phyloP scores from a whole-genome alignment of 2,888 invertebrate genomes.

The Athripsodes cinereus region DNA sequence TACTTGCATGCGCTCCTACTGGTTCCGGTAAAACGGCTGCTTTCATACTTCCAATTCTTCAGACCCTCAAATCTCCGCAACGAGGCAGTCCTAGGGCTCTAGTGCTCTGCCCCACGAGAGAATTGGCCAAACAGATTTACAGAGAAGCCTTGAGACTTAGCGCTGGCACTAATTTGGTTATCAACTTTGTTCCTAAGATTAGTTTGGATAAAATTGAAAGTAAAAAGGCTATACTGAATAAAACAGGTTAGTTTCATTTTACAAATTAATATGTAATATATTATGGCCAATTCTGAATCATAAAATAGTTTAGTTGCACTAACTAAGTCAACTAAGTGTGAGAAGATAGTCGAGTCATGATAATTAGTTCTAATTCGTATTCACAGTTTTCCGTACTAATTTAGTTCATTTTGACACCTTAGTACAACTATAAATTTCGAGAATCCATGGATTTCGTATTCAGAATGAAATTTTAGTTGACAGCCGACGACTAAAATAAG shows the following conservation, averaged over 20 bases:
- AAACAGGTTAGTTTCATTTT: conserved; percentile 24
- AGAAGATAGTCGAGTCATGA: too few relatives aligned
- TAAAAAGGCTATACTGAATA: conserved; percentile 21
- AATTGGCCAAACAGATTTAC: conserved; percentile 87
- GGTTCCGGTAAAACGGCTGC: conserved; percentile 97
- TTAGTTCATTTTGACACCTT: too few relatives aligned
- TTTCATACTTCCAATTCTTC: conserved; percentile 84
- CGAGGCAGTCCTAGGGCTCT: conserved; percentile 75
- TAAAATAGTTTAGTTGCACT: too few relatives aligned
- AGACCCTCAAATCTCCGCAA: conserved; percentile 64
- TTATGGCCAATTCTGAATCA: too few relatives aligned
- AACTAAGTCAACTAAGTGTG: too few relatives aligned
- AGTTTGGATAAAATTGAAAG: conserved; percentile 25
- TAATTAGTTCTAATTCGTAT: too few relatives aligned
- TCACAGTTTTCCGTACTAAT: too few relatives aligned
- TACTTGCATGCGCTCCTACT: conserved; percentile 94
- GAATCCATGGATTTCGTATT: too few relatives aligned
- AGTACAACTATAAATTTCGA: too few relatives aligned
- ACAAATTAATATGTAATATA: too few relatives aligned
- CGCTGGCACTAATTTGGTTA: conserved; percentile 63
- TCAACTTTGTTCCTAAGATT: conserved; percentile 27
- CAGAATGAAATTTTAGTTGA: too few relatives aligned
- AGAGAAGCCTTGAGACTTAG: conserved; percentile 72
- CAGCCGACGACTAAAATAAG: too few relatives aligned
- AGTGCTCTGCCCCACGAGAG: conserved; percentile 87